Evolutionary conservation across 2,888 invertebrate species (phyloP), one percentile per base, ranked within the genome.

Genomic region (Antitype chi): DNA sequence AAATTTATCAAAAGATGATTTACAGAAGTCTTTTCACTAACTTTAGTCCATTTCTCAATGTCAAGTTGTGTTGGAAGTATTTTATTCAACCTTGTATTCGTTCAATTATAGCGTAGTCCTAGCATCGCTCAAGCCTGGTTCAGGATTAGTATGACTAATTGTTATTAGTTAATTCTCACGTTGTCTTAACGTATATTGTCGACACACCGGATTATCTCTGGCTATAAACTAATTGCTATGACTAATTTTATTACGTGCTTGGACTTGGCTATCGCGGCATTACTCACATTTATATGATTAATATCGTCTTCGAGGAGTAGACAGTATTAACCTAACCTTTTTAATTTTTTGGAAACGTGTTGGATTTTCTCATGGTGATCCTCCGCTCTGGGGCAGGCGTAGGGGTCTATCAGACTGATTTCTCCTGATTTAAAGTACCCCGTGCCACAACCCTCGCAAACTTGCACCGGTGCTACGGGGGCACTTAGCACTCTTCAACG

Each of bases 1-100:
- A 66, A 76, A 82, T 81, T 72, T 53, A 72, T 85, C 60, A 66
- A 72, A 82, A 72, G 57, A 82, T 82, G 62, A 85, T 77, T 82
- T 66, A 77, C 32, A 72, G 53, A 69, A 72, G 66, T 76, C 38
- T 72, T 82, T 82, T 76, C 57, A 47, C 69, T 59, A 82, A 82
- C 66, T 82, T 82, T 11, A 43, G 60, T n/a, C 63, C 72, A 85
- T 85, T 82, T 72, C 62, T 82, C 82, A 76, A 15, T 85, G 71
- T 85, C 82, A 49, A 69, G 23, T 72, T 72, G 57, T 20, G 60
- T 69, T 82, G 60, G 69, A 70, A 66, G 60, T 66, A 70, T 82
- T 82, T 82, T 85, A 72, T 85, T 49, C 63, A 55, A 53, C 4
- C n/a, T 76, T 71, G 32, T 64, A 70, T 76, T 70, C 38, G 32